A percentile compares a stretch with the other conserved stretches of the same genome.
Conservation (phyloP, 2,888 invertebrate species). For the Prenolepis imparis region DNA sequence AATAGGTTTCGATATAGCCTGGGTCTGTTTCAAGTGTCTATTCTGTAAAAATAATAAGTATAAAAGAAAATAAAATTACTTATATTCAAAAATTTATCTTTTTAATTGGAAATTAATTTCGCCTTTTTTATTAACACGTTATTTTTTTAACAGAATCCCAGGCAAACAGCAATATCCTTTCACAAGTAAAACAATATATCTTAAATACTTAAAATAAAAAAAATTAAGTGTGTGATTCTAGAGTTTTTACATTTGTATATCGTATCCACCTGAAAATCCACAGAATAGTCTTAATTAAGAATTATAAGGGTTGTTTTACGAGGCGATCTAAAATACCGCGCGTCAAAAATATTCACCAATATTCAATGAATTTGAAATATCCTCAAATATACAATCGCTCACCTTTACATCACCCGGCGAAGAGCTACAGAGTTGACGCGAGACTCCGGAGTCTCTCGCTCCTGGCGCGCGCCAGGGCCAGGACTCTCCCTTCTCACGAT, state of each 20-base stretch:
- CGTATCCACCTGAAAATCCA: background rate
- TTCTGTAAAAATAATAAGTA: background rate
- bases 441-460: background rate
- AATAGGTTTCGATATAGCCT: background rate
- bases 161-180: background rate
- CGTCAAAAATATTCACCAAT: background rate
- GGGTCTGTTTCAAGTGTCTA: background rate
- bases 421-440: background rate
- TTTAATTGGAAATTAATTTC: background rate
- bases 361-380: background rate
- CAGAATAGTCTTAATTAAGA: background rate
- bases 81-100: background rate
- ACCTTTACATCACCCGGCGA: background rate
- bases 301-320: background rate
- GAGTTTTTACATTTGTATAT: background rate
- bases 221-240: background rate
- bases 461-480: background rate
- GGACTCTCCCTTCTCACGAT: background rate
- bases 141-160: conserved; percentile 25
- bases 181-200: no score
- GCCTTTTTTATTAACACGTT: background rate
- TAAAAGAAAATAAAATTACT: background rate
- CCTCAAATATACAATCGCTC: background rate
- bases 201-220: background rate
- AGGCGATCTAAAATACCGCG: background rate